Percentiles rank a stretch among this genome's conserved stretches.
phyloP scores from a whole-genome alignment of 2,888 invertebrate genomes.

The Lasioglossum zephyrum region DNA sequence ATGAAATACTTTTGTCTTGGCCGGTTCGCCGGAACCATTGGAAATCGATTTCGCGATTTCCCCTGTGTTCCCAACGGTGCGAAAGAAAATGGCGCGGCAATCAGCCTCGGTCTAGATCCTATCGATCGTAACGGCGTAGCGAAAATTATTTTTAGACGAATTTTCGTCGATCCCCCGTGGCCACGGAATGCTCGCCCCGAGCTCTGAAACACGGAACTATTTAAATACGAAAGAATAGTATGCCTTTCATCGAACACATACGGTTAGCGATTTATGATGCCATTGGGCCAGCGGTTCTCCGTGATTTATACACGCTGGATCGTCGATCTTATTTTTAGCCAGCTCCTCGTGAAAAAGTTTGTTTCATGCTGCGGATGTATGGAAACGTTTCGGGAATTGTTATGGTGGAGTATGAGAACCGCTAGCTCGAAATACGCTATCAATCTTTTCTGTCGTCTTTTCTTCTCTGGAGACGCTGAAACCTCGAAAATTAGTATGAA shows the following conservation, averaged over 20 bases:
- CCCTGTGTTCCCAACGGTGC: too few relatives aligned
- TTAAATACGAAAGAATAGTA: slow-evolving; percentile 30
- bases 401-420: slow-evolving; percentile 1
- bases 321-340: neutral
- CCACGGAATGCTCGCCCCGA: neutral
- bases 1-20: slow-evolving; percentile 69
- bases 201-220: slow-evolving; percentile 28
- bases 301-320: neutral
- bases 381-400: neutral
- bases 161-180: slow-evolving; percentile 7
- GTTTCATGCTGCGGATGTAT: neutral
- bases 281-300: neutral
- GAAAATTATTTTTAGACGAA: slow-evolving; percentile 27
- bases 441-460: neutral
- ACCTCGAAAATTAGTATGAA: neutral
- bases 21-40: neutral
- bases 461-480: neutral
- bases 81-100: neutral
- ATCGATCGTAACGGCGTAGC: slow-evolving; percentile 23
- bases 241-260: slow-evolving; percentile 20
- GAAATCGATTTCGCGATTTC: slow-evolving; percentile 18
- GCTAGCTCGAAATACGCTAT: too few relatives aligned
- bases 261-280: neutral
- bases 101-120: slow-evolving; percentile 20
- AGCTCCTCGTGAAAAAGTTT: neutral